phyloP scores from a whole-genome alignment of 2,797 vertebrate species.

The Sebastes steindachneri region DNA sequence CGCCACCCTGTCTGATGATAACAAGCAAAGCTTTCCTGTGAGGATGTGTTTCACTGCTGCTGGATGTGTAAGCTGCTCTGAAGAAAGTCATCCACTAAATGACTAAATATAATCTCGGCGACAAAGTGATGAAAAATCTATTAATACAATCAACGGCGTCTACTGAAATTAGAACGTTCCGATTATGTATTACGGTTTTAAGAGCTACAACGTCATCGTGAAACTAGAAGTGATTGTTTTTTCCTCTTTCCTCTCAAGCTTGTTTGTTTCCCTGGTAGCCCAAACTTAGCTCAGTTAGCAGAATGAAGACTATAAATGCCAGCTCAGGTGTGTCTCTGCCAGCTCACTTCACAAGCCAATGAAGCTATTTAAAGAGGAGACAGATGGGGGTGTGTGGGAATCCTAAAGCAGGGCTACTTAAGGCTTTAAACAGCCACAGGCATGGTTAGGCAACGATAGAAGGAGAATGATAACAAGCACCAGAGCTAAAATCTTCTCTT shows the following conservation, averaged over 20 bases:
- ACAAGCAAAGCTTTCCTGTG: neutral
- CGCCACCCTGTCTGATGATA: neutral
- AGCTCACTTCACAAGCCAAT: constrained; percentile 15
- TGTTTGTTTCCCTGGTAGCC: neutral
- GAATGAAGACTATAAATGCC: constrained; percentile 28
- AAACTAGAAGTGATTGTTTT: neutral
- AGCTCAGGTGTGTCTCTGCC: constrained; percentile 8
- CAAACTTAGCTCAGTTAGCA: constrained; percentile 24
- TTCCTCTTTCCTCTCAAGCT: neutral
- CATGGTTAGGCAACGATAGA: neutral
- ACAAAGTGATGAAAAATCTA: neutral
- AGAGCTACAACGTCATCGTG: neutral
- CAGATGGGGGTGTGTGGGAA: neutral
- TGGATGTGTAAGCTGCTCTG: neutral
- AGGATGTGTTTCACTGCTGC: neutral
- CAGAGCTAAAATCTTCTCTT: neutral
- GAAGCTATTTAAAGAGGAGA: constrained; percentile 21
- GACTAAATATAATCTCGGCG: neutral
- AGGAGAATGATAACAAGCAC: neutral
- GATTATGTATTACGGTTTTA: neutral
- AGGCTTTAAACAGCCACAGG: constrained; percentile 2
- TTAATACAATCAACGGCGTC: neutral
- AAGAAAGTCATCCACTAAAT: neutral
- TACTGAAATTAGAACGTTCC: neutral
- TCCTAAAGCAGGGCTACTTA: constrained; percentile 22